A percentile compares a stretch with the other conserved stretches of the same genome.
Conservation (phyloP, 2,797 vertebrate genomes). For the Diplodus puntazzo region DNA sequence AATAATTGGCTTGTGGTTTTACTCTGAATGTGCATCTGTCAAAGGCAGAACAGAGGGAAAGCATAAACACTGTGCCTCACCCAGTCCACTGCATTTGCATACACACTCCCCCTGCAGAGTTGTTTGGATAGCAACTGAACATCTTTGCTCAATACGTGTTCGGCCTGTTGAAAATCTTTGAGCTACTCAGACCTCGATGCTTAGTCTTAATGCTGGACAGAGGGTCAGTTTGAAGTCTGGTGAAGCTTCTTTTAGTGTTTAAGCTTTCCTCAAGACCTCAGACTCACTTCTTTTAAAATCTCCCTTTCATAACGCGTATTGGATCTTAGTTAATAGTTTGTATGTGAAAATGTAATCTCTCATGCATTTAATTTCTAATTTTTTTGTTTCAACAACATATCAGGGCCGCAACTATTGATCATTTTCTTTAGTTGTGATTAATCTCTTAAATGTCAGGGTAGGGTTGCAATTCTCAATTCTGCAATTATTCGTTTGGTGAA, state of each 20-base stretch:
- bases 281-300: neutral
- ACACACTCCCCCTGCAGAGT: neutral
- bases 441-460: too few species aligned
- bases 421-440: too few species aligned
- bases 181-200: constrained; percentile 5
- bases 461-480: too few species aligned
- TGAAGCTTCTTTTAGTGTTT: neutral
- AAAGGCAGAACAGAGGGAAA: constrained; percentile 36
- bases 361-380: too few species aligned
- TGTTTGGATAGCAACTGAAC: constrained; percentile 24
- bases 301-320: too few species aligned
- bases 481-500: too few species aligned
- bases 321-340: too few species aligned
- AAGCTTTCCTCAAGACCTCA: neutral
- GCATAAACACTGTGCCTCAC: constrained; percentile 4
- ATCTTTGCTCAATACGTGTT: constrained; percentile 9
- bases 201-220: neutral
- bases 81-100: constrained; percentile 20
- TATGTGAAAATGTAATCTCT: too few species aligned
- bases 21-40: constrained; percentile 41
- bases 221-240: neutral
- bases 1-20: constrained; percentile 40
- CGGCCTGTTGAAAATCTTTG: neutral
- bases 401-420: too few species aligned
- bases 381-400: too few species aligned